phyloP scores from a whole-genome alignment of 2,113 vertebrate species.

The Heterotilapia buettikoferi region DNA sequence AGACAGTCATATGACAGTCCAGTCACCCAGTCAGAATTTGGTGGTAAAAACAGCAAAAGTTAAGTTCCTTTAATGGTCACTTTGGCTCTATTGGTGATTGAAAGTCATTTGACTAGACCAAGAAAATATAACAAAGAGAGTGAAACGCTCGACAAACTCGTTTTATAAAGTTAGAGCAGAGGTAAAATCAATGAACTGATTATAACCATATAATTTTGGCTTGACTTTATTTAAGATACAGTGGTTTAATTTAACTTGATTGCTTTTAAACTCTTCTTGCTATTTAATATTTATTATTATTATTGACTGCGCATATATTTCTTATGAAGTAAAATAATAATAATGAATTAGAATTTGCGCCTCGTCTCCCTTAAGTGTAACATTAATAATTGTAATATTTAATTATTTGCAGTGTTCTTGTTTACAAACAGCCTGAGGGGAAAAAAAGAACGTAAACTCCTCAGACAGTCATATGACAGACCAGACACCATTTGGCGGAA shows the following conservation, averaged over 20 bases:
- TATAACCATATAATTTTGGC: neutral
- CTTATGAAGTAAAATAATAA: neutral
- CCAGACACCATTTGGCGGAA: neutral
- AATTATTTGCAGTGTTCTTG: neutral
- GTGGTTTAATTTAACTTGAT: neutral
- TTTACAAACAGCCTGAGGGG: neutral
- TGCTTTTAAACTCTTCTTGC: neutral
- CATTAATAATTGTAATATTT: neutral
- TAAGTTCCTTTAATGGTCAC: neutral
- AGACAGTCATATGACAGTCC: neutral
- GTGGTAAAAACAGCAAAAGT: neutral
- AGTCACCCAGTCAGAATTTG: neutral
- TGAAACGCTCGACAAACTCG: too few relatives aligned
- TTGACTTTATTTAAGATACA: neutral
- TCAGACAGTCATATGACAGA: slow-evolving; percentile 19
- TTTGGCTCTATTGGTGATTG: neutral
- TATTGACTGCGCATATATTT: neutral
- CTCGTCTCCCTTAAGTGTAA: neutral
- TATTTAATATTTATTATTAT: neutral
- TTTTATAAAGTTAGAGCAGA: neutral
- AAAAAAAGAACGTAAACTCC: neutral
- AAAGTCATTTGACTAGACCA: neutral
- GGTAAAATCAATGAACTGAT: neutral
- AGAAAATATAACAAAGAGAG: neutral
- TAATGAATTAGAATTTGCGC: neutral